A percentile compares a stretch with the other conserved stretches of the same genome.
Evolutionary conservation across 2,797 vertebrate genomes (phyloP).

Genomic region (Pseudomugil tenellus): DNA sequence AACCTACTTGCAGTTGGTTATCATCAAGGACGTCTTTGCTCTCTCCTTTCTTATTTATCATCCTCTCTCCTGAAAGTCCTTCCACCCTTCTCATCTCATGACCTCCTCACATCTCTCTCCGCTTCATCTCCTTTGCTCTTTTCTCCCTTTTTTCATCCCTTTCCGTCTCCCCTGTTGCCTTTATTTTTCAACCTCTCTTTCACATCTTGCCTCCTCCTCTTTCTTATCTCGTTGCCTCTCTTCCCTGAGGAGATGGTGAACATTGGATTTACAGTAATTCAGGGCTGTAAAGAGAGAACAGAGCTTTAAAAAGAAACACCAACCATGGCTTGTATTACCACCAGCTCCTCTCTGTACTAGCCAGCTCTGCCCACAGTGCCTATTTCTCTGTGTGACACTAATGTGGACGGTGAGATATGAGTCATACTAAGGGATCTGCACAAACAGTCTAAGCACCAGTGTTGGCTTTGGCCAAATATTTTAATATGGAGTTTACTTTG

Average conservation of each 20-base stretch:
- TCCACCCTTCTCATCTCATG: slow-evolving; percentile 41
- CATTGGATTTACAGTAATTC: slow-evolving; percentile 74
- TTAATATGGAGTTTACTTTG: slow-evolving; percentile 40
- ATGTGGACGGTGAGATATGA: slow-evolving; percentile 50
- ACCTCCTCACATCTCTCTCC: slow-evolving; percentile 30
- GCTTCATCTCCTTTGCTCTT: slow-evolving; percentile 32
- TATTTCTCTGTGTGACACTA: slow-evolving; percentile 54
- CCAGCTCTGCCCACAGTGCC: slow-evolving; percentile 64
- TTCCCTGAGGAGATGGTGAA: slow-evolving; percentile 64
- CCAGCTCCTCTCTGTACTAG: slow-evolving; percentile 45
- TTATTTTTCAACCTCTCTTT: slow-evolving; percentile 33
- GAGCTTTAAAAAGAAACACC: slow-evolving; percentile 72
- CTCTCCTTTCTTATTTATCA: slow-evolving; percentile 24
- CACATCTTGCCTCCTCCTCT: slow-evolving; percentile 49
- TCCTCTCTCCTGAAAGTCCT: slow-evolving; percentile 22
- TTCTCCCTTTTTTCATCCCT: slow-evolving; percentile 22
- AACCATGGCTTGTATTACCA: slow-evolving; percentile 61
- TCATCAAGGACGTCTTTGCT: slow-evolving; percentile 43
- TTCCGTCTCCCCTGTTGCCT: slow-evolving; percentile 8
- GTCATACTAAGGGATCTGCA: slow-evolving; percentile 39
- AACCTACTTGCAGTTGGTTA: slow-evolving; percentile 24
- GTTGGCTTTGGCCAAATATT: slow-evolving; percentile 38
- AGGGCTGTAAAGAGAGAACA: slow-evolving; percentile 60
- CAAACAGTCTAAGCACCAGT: slow-evolving; percentile 29
- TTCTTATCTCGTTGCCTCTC: slow-evolving; percentile 50